Evolutionary conservation across 2,113 vertebrate genomes (phyloP).

Genomic region (Andinoacara biseriatus): DNA sequence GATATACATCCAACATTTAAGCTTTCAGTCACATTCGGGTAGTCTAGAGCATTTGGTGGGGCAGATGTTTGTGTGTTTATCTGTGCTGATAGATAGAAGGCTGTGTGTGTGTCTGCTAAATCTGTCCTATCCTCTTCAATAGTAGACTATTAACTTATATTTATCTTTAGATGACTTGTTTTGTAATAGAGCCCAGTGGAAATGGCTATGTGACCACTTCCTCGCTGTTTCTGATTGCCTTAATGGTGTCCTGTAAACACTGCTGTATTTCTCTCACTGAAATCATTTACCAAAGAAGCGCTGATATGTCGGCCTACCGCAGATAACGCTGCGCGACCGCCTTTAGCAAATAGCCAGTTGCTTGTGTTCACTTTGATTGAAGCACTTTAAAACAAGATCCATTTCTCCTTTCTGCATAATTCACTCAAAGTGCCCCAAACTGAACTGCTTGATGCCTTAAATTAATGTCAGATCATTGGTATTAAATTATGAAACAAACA

Average conservation of each 20-base stretch:
- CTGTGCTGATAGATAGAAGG: neutral
- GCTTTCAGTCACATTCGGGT: slow-evolving; percentile 30
- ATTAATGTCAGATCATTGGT: neutral
- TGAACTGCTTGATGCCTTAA: slow-evolving; percentile 33
- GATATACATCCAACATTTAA: neutral
- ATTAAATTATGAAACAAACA: neutral
- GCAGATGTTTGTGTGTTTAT: slow-evolving; percentile 12
- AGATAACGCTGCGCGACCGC: neutral
- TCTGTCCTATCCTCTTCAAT: slow-evolving; percentile 23
- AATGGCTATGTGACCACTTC: neutral
- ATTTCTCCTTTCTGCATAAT: neutral
- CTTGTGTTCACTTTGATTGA: neutral
- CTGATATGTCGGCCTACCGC: neutral
- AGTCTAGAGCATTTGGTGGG: slow-evolving; percentile 8
- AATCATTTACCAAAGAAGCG: slow-evolving; percentile 48
- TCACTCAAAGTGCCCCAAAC: slow-evolving; percentile 15
- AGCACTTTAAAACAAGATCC: neutral
- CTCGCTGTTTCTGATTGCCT: slow-evolving; percentile 30
- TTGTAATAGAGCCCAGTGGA: neutral
- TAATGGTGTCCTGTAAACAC: slow-evolving; percentile 36
- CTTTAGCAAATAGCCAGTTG: neutral
- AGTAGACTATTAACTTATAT: neutral
- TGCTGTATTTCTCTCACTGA: neutral
- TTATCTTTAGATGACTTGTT: neutral
- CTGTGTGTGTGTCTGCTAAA: slow-evolving; percentile 2